Percentiles rank a stretch among this genome's conserved stretches.
These are phyloP conservation scores for Agrochola macilenta DNA, from an alignment of 2,888 invertebrate species.

Conservation along the genomic window DNA sequence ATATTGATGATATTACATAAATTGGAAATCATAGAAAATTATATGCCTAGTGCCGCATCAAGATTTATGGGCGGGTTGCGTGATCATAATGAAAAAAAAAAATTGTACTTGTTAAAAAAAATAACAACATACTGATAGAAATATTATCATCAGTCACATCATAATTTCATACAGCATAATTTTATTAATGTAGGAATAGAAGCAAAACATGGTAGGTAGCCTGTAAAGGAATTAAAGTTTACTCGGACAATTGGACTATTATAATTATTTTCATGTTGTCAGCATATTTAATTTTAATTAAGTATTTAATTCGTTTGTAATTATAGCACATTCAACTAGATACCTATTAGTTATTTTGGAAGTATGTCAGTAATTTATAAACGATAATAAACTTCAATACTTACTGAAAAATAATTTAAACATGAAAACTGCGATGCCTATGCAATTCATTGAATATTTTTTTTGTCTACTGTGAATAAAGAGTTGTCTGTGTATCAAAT, in stretches of 20 bases:
- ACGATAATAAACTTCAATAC: neutral
- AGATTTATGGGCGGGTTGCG: slow-evolving; percentile 15
- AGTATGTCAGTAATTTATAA: neutral
- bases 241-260: slow-evolving; percentile 16
- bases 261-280: slow-evolving; percentile 17
- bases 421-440: neutral
- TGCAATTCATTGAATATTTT: neutral
- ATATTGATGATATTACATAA: neutral
- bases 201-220: neutral
- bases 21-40: slow-evolving; percentile 11
- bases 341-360: neutral
- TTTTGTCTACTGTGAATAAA: neutral
- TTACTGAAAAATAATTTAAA: neutral
- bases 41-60: slow-evolving; percentile 24
- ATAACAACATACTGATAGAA: neutral
- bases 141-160: neutral
- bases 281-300: neutral
- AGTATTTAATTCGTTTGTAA: neutral
- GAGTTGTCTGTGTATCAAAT: neutral
- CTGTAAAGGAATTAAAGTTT: slow-evolving; percentile 43
- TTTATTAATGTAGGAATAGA: neutral
- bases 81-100: neutral
- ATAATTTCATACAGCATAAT: neutral
- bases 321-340: too few species aligned
- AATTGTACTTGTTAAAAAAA: neutral